Base-by-base conservation (phyloP, 2,797 vertebrate species). In the Microtus agrestis region DNA sequence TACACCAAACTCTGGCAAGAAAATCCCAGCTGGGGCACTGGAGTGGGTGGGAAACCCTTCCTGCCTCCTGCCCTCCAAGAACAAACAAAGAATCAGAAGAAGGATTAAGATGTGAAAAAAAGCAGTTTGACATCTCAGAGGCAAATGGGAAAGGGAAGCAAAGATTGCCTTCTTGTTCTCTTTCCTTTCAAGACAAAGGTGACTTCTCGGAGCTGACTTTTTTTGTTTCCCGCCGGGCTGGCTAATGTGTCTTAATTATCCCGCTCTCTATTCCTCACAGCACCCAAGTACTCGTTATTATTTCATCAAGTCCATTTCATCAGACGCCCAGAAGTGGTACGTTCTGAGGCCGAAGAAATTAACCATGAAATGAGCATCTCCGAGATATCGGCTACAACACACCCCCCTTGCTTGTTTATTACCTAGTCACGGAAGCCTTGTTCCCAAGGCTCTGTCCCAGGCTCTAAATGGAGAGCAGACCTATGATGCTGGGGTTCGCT, bases 331-430 rank as follows among this genome's bases (percentile, higher is more conserved):
- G 78, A 92, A 87, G 73, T 10, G n/a, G 74, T 71, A 23, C 40
- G 21, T 65, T 90, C 94, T 14, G 76, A 96, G 82, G 65, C 91
- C 74, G 63, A 48, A 85, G 88, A 95, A 96, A 89, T 95, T 76
- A 84, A 74, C 78, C 79, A 59, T 61, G 91, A 96, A 96, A 77
- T 63, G 74, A 93, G 81, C 54, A 11, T 82, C 69, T 67, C 74
- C 67, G 56, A 51, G 81, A 67, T 94, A 87, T 56, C 40, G 34
- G 15, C 92, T 65, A 51, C 87, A 84, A 5, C 29, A 7, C 10
- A 5, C 34, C 7, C 29, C 6, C 29, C 14, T 56, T 73, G 10
- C 23, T 87, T 56, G 29, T 88, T 76, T 77, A 51, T 54, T 21
- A 87, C 61, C 29, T 61, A 15, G 59, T 27, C 67, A 79, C 34